phyloP scores from a whole-genome alignment of 1,140 invertebrate genomes.

The Aphaenogaster ashmeadi region DNA sequence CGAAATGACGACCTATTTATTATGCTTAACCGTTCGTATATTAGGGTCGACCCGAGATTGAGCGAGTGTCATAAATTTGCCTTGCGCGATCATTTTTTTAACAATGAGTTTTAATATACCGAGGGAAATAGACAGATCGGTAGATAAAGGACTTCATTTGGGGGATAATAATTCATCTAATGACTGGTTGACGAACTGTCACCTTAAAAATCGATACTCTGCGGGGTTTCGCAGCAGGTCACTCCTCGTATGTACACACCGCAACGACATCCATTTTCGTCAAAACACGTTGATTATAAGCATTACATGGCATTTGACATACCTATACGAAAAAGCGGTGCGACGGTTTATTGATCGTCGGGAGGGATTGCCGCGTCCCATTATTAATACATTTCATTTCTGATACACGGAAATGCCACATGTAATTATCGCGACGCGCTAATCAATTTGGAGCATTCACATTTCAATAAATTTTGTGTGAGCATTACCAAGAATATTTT shows the following conservation, averaged over 20 bases:
- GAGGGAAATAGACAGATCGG: not conserved
- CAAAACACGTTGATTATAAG: constrained; percentile 42
- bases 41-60: constrained; percentile 25
- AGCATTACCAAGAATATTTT: constrained; percentile 46
- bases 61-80: constrained; percentile 26
- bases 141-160: constrained; percentile 23
- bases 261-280: constrained; percentile 29
- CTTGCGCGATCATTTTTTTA: constrained; percentile 25
- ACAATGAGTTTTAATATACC: constrained; percentile 14
- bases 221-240: not conserved
- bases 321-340: constrained; percentile 9
- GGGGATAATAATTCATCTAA: constrained; percentile 32
- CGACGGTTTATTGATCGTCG: constrained; percentile 42
- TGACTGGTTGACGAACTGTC: constrained; percentile 15
- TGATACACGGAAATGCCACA: constrained; percentile 3
- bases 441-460: constrained; percentile 52
- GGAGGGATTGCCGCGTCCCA: constrained; percentile 23
- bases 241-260: not conserved
- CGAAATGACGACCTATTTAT: constrained; percentile 56
- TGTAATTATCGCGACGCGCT: constrained; percentile 59
- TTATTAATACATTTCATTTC: constrained; percentile 65
- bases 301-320: constrained; percentile 31
- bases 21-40: constrained; percentile 26
- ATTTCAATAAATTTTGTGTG: constrained; percentile 54
- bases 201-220: constrained; percentile 29